Base-by-base conservation (phyloP, 2,797 vertebrate species). In the Vultur gryphus region DNA sequence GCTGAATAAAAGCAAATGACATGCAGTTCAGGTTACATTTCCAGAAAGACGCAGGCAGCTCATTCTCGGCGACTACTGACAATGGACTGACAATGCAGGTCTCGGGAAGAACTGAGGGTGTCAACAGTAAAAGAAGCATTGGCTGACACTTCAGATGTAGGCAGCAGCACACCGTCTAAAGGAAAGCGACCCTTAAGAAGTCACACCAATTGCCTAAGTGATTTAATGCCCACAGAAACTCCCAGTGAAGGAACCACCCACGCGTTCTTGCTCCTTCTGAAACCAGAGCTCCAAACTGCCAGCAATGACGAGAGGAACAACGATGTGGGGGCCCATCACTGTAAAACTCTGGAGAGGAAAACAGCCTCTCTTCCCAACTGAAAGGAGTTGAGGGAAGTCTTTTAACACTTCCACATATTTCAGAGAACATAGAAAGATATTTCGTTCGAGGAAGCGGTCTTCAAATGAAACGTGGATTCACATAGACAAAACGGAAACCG, bases 181-280 rank as follows among this genome's bases (percentile, higher is more conserved):
- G 54, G 7, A 3, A 35, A 66, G 33, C 3, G 51, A 62, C 16
- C 9, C 49, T 33, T 2, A 58, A 46, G 11, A 55, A 21, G 18
- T 48, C 37, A 43, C 17, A 16, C 6, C 5, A 5, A 28, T 11
- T 43, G 44, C 33, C 0, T 3, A 21, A 28, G 29, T 2, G 49
- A 77, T 35, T 26, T 25, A 37, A 54, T 41, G 39, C 44, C 48
- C 58, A 29, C 3, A 2, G 43, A 69, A 61, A n/a, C 25, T n/a
- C 29, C 4, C 14, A 48, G 54, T 1, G 48, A 84, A 29, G 55
- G 48, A 33, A 43, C 13, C 26, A 20, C 10, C 11, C 52, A 25
- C 3, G 2, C 31, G 9, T 72, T 55, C 54, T 39, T 8, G 31
- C 2, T 64, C 35, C n/a, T 61, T 39, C 55, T 29, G 28, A 35